Evolutionary conservation across 1,140 invertebrate species (phyloP).

Genomic region (Pseudomyrmex sp.): DNA sequence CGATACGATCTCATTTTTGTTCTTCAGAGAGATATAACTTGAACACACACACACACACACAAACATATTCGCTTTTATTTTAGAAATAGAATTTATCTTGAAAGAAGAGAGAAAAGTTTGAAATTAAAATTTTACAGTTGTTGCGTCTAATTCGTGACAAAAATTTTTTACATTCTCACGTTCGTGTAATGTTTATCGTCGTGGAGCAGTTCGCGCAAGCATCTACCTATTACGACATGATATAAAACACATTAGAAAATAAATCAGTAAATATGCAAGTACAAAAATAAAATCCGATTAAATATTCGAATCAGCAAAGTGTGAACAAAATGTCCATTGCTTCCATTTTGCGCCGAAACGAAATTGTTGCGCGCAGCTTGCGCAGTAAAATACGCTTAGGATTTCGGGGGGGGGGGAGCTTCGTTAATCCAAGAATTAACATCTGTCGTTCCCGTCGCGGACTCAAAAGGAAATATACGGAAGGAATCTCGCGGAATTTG

Average conservation of each 20-base stretch:
- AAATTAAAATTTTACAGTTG: too few species aligned
- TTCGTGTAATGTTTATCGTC: too few species aligned
- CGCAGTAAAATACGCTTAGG: not conserved
- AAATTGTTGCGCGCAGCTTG: not conserved
- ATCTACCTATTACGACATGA: too few species aligned
- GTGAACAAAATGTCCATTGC: not conserved
- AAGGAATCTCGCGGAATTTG: conserved; percentile 34
- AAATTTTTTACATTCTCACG: too few species aligned
- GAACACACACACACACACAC: too few species aligned
- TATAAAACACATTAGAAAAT: too few species aligned
- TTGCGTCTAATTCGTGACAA: too few species aligned
- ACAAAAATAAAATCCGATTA: too few species aligned
- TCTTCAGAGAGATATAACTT: not conserved
- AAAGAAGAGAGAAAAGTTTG: too few species aligned
- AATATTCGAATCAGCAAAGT: too few species aligned
- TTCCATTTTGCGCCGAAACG: not conserved
- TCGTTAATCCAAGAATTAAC: conserved; percentile 27
- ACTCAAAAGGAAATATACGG: not conserved
- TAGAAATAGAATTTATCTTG: not conserved
- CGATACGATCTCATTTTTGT: not conserved
- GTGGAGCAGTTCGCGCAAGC: too few species aligned
- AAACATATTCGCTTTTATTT: not conserved
- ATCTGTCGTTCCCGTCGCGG: not conserved
- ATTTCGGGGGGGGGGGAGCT: not conserved
- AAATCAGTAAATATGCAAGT: too few species aligned